Conservation (phyloP, 2,888 invertebrate species). For the Aproaerema taeniolella region DNA sequence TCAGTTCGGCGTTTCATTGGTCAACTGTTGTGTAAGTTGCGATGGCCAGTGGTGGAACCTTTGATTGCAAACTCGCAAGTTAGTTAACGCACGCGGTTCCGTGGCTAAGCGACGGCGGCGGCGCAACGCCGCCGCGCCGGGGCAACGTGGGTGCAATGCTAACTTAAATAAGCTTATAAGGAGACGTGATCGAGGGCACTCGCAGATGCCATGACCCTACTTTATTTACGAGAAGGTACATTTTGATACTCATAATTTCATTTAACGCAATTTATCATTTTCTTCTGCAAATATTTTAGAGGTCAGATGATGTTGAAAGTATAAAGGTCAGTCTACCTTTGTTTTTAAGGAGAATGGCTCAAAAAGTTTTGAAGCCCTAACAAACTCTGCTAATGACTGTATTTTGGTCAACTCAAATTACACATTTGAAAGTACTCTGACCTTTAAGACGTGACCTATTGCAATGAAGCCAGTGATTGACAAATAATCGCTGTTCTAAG, state of each 20-base stretch:
- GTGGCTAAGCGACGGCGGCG: slow-evolving; percentile 17
- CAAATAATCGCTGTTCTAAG: slow-evolving; percentile 7
- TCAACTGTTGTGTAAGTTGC: slow-evolving; percentile 48
- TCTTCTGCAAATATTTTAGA: too few relatives aligned
- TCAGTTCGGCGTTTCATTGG: slow-evolving; percentile 26
- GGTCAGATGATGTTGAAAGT: too few relatives aligned
- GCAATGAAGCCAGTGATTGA: slow-evolving; percentile 2
- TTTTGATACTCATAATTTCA: slow-evolving; percentile 1
- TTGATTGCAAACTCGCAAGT: slow-evolving; percentile 28
- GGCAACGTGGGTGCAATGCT: slow-evolving; percentile 33
- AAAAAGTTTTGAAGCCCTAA: too few relatives aligned
- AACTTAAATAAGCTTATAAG: slow-evolving; percentile 26
- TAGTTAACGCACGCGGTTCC: slow-evolving; percentile 33
- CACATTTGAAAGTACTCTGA: too few relatives aligned
- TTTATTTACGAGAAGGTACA: too few relatives aligned
- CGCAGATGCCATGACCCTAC: background rate
- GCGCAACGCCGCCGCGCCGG: background rate
- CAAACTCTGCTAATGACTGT: too few relatives aligned
- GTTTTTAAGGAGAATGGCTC: too few relatives aligned
- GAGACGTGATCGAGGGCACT: slow-evolving; percentile 14
- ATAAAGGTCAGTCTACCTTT: too few relatives aligned
- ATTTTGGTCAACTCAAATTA: too few relatives aligned
- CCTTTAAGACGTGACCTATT: slow-evolving; percentile 10
- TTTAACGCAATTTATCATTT: slow-evolving; percentile 2
- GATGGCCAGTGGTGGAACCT: slow-evolving; percentile 39